Conservation (phyloP, 1,140 invertebrate genomes). For the Eumeta japonica region DNA sequence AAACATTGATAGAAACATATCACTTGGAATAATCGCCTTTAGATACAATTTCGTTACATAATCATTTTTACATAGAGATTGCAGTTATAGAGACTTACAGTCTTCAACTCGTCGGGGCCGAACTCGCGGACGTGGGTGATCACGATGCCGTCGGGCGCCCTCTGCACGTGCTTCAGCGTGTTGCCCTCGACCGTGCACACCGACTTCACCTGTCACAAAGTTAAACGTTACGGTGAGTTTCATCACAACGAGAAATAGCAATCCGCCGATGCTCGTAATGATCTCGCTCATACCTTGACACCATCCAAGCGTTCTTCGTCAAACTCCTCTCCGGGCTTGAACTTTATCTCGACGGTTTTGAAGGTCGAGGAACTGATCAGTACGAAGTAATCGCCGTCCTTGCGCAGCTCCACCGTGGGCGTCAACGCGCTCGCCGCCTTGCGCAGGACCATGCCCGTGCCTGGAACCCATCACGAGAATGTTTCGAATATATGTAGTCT, state of each 20-base stretch:
- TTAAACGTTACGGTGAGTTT: neutral
- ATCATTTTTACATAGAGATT: neutral
- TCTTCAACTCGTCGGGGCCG: constrained; percentile 69
- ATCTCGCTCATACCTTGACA: constrained; percentile 70
- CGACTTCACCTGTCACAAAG: constrained; percentile 63
- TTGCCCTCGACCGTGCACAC: constrained; percentile 64
- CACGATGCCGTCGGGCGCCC: constrained; percentile 59
- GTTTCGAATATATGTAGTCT: constrained; percentile 10
- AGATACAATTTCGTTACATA: neutral
- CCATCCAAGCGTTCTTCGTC: constrained; percentile 82
- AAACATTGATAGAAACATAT: constrained; percentile 3
- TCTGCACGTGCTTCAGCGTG: constrained; percentile 69
- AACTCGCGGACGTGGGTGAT: constrained; percentile 66
- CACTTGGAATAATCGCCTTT: neutral
- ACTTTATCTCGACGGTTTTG: constrained; percentile 76
- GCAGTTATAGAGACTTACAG: constrained; percentile 53
- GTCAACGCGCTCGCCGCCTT: constrained; percentile 73
- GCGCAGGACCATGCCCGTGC: constrained; percentile 70
- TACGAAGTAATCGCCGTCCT: constrained; percentile 65
- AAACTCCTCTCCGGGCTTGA: constrained; percentile 79
- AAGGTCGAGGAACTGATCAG: constrained; percentile 79
- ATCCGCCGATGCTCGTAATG: too few relatives aligned
- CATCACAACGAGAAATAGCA: too few relatives aligned
- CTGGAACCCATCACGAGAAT: too few relatives aligned
- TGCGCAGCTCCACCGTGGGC: constrained; percentile 69